A percentile compares a stretch with the other conserved stretches of the same genome.
Evolutionary conservation across 2,113 vertebrate species (phyloP).

Genomic region (Gobius niger): DNA sequence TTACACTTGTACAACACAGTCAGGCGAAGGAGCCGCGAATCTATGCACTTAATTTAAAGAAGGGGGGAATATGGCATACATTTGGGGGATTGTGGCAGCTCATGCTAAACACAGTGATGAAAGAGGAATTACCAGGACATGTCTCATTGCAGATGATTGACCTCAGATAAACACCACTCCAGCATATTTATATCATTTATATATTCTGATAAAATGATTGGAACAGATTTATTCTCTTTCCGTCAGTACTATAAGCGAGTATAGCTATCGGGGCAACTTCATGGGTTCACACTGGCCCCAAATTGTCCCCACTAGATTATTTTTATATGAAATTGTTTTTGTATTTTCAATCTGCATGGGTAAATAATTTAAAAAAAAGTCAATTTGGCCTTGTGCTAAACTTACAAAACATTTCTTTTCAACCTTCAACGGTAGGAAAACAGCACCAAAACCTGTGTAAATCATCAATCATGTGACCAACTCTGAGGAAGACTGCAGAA

Average conservation of each 20-base stretch:
- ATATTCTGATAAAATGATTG: conserved; percentile 2
- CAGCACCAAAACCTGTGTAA: too few species aligned
- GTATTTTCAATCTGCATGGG: too few species aligned
- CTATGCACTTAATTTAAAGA: conserved; percentile 69
- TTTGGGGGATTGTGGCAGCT: conserved; percentile 46
- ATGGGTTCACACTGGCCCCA: too few species aligned
- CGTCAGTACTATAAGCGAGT: neutral
- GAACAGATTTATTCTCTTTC: neutral
- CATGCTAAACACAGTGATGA: conserved; percentile 40
- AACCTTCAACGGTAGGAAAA: too few species aligned
- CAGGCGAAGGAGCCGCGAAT: conserved; percentile 66
- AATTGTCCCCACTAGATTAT: too few species aligned
- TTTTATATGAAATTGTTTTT: too few species aligned
- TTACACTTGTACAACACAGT: conserved; percentile 78
- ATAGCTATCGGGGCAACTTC: neutral
- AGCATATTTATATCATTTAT: conserved; percentile 48
- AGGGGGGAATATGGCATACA: conserved; percentile 45
- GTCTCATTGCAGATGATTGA: conserved; percentile 47
- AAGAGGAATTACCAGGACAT: conserved; percentile 54
- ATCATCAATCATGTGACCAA: too few species aligned
- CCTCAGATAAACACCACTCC: conserved; percentile 52
- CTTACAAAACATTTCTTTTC: too few species aligned
- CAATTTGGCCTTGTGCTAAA: too few species aligned
- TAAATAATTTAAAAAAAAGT: too few species aligned
- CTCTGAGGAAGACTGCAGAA: too few species aligned